A percentile compares a stretch with the other conserved stretches of the same genome.
These are phyloP conservation scores for Heloderma charlesbogerti DNA, from an alignment of 2,113 vertebrate species.

Conservation along the genomic window DNA sequence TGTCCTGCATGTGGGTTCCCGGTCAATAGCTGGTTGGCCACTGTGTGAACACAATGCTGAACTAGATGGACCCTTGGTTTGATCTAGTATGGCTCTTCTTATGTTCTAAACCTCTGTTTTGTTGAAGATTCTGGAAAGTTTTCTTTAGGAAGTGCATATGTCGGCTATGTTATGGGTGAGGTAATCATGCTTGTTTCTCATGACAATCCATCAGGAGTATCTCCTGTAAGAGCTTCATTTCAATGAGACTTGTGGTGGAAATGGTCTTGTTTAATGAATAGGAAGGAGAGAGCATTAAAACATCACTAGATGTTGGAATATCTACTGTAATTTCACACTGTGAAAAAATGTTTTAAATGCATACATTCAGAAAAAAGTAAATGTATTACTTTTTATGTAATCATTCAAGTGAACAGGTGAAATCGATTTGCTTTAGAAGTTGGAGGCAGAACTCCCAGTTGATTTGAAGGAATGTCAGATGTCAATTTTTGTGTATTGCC, in stretches of 20 bases:
- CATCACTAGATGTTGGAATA: constrained; percentile 15
- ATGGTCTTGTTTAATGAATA: neutral
- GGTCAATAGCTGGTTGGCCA: no score
- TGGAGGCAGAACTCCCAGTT: neutral
- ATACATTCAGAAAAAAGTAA: neutral
- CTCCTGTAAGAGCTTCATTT: neutral
- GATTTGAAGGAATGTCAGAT: neutral
- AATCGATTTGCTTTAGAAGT: neutral
- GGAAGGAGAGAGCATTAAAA: neutral
- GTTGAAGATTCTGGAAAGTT: neutral
- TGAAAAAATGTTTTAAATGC: neutral
- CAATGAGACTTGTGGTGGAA: neutral
- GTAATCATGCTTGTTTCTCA: neutral
- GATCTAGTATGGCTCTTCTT: no score
- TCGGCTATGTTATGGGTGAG: neutral
- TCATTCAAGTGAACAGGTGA: neutral
- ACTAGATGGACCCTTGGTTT: no score
- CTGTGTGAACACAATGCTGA: no score
- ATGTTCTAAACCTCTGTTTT: no score
- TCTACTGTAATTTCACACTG: neutral
- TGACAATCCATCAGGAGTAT: neutral
- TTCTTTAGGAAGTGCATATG: no score
- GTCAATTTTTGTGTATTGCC: neutral
- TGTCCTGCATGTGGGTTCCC: no score
- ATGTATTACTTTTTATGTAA: neutral